phyloP scores from a whole-genome alignment of 2,888 invertebrate genomes.

The Gibbula magus region DNA sequence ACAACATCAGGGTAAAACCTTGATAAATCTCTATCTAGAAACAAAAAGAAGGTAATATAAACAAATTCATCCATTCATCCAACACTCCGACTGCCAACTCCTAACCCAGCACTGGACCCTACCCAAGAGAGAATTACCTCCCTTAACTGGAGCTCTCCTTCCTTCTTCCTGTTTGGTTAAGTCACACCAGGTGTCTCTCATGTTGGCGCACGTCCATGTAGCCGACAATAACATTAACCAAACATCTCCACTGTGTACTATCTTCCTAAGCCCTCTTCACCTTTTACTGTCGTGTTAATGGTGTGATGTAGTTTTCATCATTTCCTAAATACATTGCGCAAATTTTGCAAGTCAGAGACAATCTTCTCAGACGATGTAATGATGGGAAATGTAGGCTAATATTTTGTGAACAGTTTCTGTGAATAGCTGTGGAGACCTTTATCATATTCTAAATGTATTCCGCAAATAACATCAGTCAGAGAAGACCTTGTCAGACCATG shows the following conservation, averaged over 20 bases:
- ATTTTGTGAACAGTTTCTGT: too few species aligned
- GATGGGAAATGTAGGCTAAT: too few species aligned
- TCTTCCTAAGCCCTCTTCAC: neutral
- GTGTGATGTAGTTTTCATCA: neutral
- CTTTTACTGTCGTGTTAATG: neutral
- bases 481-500: too few species aligned
- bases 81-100: neutral
- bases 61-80: neutral
- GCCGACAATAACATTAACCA: neutral
- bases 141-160: neutral
- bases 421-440: too few species aligned
- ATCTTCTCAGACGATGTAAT: too few species aligned
- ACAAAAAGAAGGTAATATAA: too few species aligned
- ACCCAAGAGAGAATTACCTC: slow-evolving; percentile 9
- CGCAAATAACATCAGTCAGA: too few species aligned
- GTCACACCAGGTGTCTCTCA: neutral
- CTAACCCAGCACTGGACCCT: neutral
- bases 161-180: neutral
- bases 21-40: too few species aligned
- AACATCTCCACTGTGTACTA: neutral
- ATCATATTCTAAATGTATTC: too few species aligned
- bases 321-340: too few species aligned
- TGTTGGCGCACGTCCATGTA: neutral
- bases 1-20: too few species aligned
- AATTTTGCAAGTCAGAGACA: too few species aligned